phyloP scores from a whole-genome alignment of 2,888 invertebrate genomes.

The Keiferia lycopersicella region DNA sequence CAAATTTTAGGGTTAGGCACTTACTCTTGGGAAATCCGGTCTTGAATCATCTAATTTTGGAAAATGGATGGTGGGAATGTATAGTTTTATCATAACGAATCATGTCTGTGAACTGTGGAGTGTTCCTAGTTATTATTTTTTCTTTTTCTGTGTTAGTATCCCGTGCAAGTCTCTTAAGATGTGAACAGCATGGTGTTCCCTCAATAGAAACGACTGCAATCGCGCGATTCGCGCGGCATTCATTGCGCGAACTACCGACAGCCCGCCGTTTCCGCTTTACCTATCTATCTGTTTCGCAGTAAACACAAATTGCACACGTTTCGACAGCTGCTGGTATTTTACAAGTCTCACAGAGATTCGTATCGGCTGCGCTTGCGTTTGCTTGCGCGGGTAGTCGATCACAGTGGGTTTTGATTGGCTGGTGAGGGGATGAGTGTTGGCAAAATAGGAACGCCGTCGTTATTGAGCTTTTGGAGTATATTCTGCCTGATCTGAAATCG shows the following conservation, averaged over 20 bases:
- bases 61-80: too few species aligned
- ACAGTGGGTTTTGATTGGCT: background rate
- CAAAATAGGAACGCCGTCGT: background rate
- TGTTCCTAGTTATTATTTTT: too few species aligned
- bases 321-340: conserved; percentile 15
- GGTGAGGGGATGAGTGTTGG: background rate
- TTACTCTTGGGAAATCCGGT: too few species aligned
- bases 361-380: background rate
- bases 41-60: too few species aligned
- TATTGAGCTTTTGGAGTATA: too few species aligned
- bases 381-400: background rate
- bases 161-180: background rate
- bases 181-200: conserved; percentile 42
- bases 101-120: too few species aligned
- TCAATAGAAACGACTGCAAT: conserved; percentile 54
- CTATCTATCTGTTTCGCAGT: conserved; percentile 5
- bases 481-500: too few species aligned
- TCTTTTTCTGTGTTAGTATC: too few species aligned
- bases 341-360: background rate
- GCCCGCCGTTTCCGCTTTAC: conserved; percentile 20
- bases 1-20: too few species aligned
- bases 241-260: conserved; percentile 26
- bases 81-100: too few species aligned
- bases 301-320: conserved; percentile 17
- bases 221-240: conserved; percentile 13